phyloP scores from a whole-genome alignment of 1,140 invertebrate genomes.

The Drosophila bifasciata region DNA sequence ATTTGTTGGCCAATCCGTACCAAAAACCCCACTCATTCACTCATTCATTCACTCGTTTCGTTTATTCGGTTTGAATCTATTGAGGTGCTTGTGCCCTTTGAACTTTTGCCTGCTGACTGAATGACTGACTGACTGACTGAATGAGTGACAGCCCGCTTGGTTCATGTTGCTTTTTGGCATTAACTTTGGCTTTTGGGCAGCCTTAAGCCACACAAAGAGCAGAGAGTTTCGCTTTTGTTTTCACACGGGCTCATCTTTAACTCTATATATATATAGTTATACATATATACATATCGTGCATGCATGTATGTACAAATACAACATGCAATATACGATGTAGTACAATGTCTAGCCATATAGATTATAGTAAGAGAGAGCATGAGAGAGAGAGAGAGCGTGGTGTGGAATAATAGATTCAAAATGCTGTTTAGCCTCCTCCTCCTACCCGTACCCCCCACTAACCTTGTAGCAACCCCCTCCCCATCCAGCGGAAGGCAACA shows the following conservation, averaged over 20 bases:
- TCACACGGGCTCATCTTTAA: conserved; percentile 57
- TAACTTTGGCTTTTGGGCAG: conserved; percentile 65
- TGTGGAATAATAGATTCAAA: conserved; percentile 61
- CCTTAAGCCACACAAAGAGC: conserved; percentile 52
- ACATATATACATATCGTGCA: conserved; percentile 21
- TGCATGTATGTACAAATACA: conserved; percentile 25
- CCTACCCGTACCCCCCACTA: too few relatives aligned
- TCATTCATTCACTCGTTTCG: too few relatives aligned
- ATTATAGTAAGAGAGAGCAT: conserved; percentile 57
- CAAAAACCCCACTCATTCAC: conserved; percentile 5
- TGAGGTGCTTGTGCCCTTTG: conserved; percentile 67
- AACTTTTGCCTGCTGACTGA: conserved; percentile 45
- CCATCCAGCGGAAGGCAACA: conserved; percentile 6
- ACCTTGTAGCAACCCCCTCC: not conserved
- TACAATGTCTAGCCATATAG: conserved; percentile 59
- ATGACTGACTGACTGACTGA: conserved; percentile 17
- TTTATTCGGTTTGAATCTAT: not conserved
- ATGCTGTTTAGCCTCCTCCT: not conserved
- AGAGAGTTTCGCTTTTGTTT: conserved; percentile 54
- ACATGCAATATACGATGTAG: conserved; percentile 51
- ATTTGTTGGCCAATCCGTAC: conserved; percentile 53
- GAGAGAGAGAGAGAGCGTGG: not conserved
- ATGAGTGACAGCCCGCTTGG: conserved; percentile 29
- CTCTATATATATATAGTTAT: conserved; percentile 6
- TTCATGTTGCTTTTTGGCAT: conserved; percentile 34